These are phyloP conservation scores for Dryas iulia DNA, from an alignment of 1,140 invertebrate genomes.

Conservation along the genomic window DNA sequence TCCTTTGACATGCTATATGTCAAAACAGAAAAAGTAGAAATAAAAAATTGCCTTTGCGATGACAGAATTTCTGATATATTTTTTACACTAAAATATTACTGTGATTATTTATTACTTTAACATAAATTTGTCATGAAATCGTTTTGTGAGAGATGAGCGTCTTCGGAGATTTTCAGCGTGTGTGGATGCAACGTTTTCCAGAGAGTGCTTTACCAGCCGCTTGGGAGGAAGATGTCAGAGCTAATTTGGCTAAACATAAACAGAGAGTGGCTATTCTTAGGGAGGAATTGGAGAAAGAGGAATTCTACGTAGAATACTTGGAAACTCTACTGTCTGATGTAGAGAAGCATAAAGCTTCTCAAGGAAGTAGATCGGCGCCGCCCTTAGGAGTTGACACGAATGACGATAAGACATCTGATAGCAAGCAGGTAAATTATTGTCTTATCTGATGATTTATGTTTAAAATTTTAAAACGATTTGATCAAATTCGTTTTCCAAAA, in stretches of 20 bases:
- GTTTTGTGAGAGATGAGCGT: conserved; percentile 88
- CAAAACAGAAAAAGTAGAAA: conserved; percentile 29
- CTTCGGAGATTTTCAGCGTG: conserved; percentile 92
- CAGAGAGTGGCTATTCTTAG: conserved; percentile 88
- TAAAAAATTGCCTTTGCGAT: conserved; percentile 51
- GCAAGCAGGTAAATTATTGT: conserved; percentile 68
- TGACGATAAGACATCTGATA: conserved; percentile 76
- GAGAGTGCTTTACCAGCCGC: conserved; percentile 92
- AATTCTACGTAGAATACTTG: conserved; percentile 94
- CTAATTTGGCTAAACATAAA: conserved; percentile 93
- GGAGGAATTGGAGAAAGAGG: conserved; percentile 93
- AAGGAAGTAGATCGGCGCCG: conserved; percentile 61
- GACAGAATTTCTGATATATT: conserved; percentile 65
- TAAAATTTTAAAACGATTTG: neutral
- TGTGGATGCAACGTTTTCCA: conserved; percentile 93
- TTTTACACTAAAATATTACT: conserved; percentile 53
- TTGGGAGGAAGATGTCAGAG: conserved; percentile 94
- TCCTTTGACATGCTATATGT: conserved; percentile 13
- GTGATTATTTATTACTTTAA: conserved; percentile 60
- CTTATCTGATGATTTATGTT: conserved; percentile 30
- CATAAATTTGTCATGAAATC: conserved; percentile 78
- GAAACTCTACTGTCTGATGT: conserved; percentile 91
- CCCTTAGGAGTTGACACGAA: conserved; percentile 66
- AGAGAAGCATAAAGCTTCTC: conserved; percentile 84
- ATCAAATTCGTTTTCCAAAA: too few species aligned